Conservation (phyloP, 2,113 vertebrate species). For the Acrocephalus kingi region DNA sequence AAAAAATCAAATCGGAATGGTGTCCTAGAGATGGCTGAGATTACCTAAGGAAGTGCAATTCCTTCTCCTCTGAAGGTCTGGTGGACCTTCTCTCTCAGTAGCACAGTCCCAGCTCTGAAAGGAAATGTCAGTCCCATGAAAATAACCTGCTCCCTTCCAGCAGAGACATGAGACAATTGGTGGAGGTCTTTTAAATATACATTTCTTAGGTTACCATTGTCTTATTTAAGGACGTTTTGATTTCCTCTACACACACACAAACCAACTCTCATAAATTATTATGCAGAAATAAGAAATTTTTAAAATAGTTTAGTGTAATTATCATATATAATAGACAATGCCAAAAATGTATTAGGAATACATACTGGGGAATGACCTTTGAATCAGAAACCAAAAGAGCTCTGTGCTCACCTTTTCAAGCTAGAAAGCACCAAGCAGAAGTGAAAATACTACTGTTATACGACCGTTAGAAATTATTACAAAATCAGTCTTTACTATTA, state of each 20-base stretch:
- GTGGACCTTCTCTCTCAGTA: neutral
- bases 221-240: neutral
- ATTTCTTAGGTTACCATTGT: neutral
- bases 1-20: neutral
- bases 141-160: neutral
- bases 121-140: neutral
- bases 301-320: neutral
- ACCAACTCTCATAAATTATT: neutral
- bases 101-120: neutral
- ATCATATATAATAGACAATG: neutral
- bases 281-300: neutral
- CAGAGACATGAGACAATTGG: neutral
- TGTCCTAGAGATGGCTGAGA: neutral
- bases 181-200: neutral
- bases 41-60: neutral
- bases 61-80: neutral
- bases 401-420: neutral
- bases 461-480: neutral
- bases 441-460: neutral
- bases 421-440: neutral
- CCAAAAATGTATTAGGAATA: neutral
- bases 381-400: neutral
- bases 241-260: neutral
- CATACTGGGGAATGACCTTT: neutral
- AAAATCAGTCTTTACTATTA: slow-evolving; percentile 12